Percentiles rank a stretch among this genome's conserved stretches.
These are phyloP conservation scores for Ptyas mucosa DNA, from an alignment of 2,113 vertebrate species.

Conservation along the genomic window DNA sequence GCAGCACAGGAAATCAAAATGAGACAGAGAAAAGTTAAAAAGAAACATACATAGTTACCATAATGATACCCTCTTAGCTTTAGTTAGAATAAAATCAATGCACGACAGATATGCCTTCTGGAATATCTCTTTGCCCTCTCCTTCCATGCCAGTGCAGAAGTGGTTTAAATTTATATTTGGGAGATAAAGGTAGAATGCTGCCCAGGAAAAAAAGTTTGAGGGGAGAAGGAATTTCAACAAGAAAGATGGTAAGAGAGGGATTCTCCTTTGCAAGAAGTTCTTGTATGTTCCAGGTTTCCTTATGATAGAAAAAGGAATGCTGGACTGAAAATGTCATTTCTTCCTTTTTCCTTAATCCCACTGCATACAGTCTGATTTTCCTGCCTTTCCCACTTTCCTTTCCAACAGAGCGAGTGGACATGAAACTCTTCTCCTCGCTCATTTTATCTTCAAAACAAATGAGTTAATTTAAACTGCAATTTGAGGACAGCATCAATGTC, in stretches of 20 bases:
- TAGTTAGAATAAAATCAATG: background rate
- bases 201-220: background rate
- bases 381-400: background rate
- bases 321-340: background rate
- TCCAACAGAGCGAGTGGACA: background rate
- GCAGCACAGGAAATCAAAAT: background rate
- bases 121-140: background rate
- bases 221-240: background rate
- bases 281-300: background rate
- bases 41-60: background rate
- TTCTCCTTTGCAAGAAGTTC: background rate
- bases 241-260: background rate
- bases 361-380: slow-evolving; percentile 1
- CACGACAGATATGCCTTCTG: background rate
- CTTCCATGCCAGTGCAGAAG: background rate
- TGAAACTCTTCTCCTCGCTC: background rate
- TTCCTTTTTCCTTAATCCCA: background rate
- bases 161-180: background rate
- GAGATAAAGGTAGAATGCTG: background rate
- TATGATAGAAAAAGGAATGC: background rate
- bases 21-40: background rate
- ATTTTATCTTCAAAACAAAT: background rate
- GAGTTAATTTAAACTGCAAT: background rate
- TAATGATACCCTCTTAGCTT: background rate
- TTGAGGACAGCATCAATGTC: background rate